Base-by-base conservation (phyloP, 2,888 invertebrate species). In the Campopleginae sp. region DNA sequence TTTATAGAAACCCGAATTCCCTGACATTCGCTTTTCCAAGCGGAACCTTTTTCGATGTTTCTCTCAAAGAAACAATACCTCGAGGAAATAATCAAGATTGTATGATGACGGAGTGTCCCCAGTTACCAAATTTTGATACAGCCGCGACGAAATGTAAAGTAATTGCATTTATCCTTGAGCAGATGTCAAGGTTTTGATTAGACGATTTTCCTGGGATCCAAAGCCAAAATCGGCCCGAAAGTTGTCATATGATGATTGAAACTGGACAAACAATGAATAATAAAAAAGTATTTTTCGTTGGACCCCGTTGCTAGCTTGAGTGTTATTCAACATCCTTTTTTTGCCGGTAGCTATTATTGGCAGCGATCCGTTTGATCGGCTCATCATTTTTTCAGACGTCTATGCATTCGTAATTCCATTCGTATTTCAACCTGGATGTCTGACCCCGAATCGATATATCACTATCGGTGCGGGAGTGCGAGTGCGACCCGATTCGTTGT, bases 321-420 rank as follows among this genome's bases (percentile, higher is more conserved):
- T 38, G 38, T 38, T 10, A 38, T 38, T 38, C 38, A 38, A 23
- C 44, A 27, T 46, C 12, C 51, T 5, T 33, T 71, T 33, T 71
- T 71, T 51, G n/a, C n/a, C n/a, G 12, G 33, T 48, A 33, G 12
- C 27, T 51, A n/a, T 33, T 27, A 61, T 74, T 61, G 27, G 42
- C n/a, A 61, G 42, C 61, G 19, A 7, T 46, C 31, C 61, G 42
- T 27, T 72, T 14, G 31, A 46, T 75, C 31, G 7, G 44, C 54
- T 75, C 46, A 75, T 75, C 8, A 61, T 63, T 75, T 63, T 58
- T 75, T 75, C 74, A 75, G 7, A 42, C 61, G 46, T 31, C 46
- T 33, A 75, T 63, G 51, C 46, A 75, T 46, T 74, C 42, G 27
- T 44, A 8, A 27, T 74, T 44, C 17, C 74, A 74, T 44, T 74